Evolutionary conservation across 1,140 invertebrate genomes (phyloP).

Genomic region (Diorhabda carinulata): DNA sequence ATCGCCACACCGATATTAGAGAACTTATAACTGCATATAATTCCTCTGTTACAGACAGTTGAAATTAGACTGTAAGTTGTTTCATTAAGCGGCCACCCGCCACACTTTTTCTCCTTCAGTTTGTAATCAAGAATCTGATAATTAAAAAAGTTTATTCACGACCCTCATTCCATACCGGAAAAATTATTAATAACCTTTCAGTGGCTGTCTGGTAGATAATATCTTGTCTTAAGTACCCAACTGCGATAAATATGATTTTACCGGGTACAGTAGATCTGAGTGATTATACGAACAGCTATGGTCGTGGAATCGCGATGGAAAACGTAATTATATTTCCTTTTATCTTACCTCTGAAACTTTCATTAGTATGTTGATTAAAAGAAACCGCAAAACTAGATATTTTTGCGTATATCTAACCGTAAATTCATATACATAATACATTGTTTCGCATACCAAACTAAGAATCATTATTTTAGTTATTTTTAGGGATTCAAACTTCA

Average conservation of each 20-base stretch:
- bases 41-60: conserved; percentile 10
- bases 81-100: conserved; percentile 10
- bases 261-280: too few species aligned
- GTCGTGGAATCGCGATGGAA: too few species aligned
- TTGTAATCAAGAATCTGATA: conserved; percentile 20
- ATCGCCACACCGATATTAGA: neutral
- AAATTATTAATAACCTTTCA: conserved; percentile 14
- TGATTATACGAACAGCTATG: too few species aligned
- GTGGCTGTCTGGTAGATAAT: conserved; percentile 1
- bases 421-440: too few species aligned
- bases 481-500: too few species aligned
- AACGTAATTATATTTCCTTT: too few species aligned
- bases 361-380: too few species aligned
- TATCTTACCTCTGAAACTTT: too few species aligned
- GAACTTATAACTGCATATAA: neutral
- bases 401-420: too few species aligned
- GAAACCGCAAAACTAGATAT: too few species aligned
- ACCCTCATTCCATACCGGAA: conserved; percentile 4
- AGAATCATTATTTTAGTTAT: too few species aligned
- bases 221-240: neutral
- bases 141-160: conserved; percentile 18
- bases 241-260: neutral
- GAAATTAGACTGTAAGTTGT: conserved; percentile 15
- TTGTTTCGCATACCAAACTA: too few species aligned
- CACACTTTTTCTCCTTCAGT: conserved; percentile 14